These are phyloP conservation scores for Troides oblongomaculatus DNA, from an alignment of 2,888 invertebrate species.

Conservation along the genomic window DNA sequence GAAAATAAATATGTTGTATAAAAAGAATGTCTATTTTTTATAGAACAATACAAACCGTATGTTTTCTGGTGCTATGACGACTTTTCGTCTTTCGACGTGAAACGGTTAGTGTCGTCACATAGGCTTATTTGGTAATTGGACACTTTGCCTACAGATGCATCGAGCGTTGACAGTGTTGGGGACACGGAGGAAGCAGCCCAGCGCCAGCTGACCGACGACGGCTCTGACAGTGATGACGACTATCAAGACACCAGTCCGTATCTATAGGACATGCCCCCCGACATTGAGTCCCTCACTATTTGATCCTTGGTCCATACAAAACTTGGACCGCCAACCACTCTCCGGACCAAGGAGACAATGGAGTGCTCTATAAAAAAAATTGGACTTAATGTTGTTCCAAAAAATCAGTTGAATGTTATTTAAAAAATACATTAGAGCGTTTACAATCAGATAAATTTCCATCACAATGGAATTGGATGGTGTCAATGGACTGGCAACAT, in stretches of 20 bases:
- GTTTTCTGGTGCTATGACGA: too few species aligned
- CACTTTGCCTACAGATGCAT: constrained; percentile 56
- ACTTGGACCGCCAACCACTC: too few species aligned
- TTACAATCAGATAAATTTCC: background rate
- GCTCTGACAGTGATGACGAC: constrained; percentile 68
- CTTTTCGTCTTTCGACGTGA: background rate
- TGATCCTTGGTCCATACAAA: constrained; percentile 9
- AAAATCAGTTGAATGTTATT: background rate
- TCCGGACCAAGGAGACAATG: background rate
- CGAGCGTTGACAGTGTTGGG: constrained; percentile 67
- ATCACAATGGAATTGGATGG: background rate
- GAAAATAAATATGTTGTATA: too few species aligned
- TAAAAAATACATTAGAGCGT: background rate
- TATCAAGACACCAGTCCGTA: constrained; percentile 74
- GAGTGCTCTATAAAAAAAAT: background rate
- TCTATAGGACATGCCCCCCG: constrained; percentile 47
- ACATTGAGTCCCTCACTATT: constrained; percentile 19
- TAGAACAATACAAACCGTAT: too few species aligned
- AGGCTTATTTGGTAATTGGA: background rate
- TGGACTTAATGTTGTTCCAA: constrained; percentile 1
- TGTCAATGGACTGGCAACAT: constrained; percentile 16
- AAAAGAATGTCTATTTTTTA: too few species aligned
- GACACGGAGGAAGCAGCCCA: constrained; percentile 62
- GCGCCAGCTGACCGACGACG: constrained; percentile 76
- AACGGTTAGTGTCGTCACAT: background rate